phyloP scores from a whole-genome alignment of 2,113 vertebrate genomes.

The Calyptomena viridis region DNA sequence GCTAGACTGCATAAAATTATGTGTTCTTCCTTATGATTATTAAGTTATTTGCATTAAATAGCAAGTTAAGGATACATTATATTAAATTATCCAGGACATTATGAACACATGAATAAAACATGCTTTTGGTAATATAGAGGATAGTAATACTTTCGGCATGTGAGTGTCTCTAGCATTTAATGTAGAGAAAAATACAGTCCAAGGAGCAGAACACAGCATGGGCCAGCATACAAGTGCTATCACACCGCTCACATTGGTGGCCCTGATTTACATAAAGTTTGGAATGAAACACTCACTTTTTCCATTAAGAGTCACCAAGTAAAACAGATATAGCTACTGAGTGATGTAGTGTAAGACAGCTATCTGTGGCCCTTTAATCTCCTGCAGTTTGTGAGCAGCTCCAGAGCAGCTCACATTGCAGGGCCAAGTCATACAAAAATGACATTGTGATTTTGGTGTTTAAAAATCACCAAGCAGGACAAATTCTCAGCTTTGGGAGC shows the following conservation, averaged over 20 bases:
- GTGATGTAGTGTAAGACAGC: not conserved
- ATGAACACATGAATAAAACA: conserved; percentile 48
- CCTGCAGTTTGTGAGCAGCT: not conserved
- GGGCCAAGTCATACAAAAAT: not conserved
- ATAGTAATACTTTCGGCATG: not conserved
- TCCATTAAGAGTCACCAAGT: not conserved
- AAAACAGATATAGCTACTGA: not conserved
- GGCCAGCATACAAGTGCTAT: not conserved
- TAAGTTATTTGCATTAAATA: not conserved
- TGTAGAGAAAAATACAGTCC: not conserved
- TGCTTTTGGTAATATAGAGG: not conserved
- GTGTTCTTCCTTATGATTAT: not conserved
- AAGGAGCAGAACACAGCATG: not conserved
- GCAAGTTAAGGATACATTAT: not conserved
- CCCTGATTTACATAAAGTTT: not conserved
- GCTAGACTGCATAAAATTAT: not conserved
- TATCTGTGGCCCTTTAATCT: not conserved
- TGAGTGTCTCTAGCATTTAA: not conserved
- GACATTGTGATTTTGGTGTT: not conserved
- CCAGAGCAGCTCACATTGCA: not conserved
- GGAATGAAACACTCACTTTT: not conserved
- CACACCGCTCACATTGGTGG: not conserved
- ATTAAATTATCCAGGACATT: not conserved
- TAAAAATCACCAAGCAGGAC: not conserved
- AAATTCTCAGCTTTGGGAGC: not conserved